A percentile compares a stretch with the other conserved stretches of the same genome.
phyloP scores from a whole-genome alignment of 2,113 vertebrate species.

The Alectura lathami region DNA sequence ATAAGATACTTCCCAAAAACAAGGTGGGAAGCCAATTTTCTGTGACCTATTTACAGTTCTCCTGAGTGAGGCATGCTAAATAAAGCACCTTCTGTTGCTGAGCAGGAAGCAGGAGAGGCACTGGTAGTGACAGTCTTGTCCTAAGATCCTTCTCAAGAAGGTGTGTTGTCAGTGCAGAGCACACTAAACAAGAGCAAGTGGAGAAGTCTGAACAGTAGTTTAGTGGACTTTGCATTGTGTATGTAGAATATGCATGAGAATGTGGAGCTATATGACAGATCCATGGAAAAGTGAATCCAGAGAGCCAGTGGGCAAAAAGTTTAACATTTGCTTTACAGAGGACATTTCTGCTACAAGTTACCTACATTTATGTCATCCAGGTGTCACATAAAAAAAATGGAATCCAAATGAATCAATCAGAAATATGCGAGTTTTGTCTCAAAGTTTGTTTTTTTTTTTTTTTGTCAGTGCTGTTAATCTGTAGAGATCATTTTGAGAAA shows the following conservation, averaged over 20 bases:
- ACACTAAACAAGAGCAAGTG: background rate
- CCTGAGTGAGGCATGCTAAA: constrained; percentile 20
- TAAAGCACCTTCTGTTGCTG: constrained; percentile 40
- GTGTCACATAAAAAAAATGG: background rate
- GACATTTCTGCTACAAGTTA: background rate
- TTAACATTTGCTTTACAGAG: background rate
- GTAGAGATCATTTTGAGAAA: background rate
- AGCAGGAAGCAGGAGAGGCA: background rate
- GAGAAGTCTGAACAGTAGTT: background rate
- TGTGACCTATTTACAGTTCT: constrained; percentile 38
- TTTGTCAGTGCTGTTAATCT: background rate
- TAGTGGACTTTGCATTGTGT: background rate
- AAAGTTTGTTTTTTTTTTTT: too few species aligned
- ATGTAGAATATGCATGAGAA: background rate
- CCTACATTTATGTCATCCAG: background rate
- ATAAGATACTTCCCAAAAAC: constrained; percentile 10
- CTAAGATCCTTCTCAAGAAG: background rate
- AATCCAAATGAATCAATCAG: background rate
- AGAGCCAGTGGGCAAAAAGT: background rate
- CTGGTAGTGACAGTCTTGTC: background rate
- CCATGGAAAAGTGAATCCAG: background rate
- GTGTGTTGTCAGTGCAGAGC: background rate
- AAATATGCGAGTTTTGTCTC: background rate
- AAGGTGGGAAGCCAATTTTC: constrained; percentile 26
- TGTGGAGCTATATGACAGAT: background rate